Percentiles rank a stretch among this genome's conserved stretches.
Conservation (phyloP, 1,140 invertebrate species). For the Dreissena rostriformis region DNA sequence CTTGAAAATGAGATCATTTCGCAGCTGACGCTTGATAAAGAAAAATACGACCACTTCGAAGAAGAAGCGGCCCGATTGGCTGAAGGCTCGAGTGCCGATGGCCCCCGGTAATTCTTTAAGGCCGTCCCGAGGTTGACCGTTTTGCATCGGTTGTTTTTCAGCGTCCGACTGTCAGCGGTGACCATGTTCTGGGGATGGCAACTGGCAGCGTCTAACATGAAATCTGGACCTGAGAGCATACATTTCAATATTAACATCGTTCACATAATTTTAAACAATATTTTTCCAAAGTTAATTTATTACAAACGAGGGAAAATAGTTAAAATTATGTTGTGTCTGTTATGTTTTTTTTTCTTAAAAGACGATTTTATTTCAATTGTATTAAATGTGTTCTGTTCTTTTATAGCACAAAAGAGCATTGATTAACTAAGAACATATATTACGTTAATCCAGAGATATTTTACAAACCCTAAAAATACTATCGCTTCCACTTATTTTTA, state of each 20-base stretch:
- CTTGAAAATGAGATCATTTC: conserved; percentile 53
- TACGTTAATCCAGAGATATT: no score
- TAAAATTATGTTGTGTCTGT: no score
- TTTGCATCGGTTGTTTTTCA: conserved; percentile 34
- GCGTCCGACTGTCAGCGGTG: conserved; percentile 21
- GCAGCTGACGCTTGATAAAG: conserved; percentile 54
- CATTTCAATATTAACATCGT: background rate
- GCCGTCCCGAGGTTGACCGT: conserved; percentile 34
- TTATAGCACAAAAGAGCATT: no score
- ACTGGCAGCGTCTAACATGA: conserved; percentile 17
- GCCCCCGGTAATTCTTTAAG: conserved; percentile 52
- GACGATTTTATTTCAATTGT: no score
- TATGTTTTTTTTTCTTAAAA: no score
- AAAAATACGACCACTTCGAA: conserved; percentile 53
- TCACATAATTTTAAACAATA: background rate
- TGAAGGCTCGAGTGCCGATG: conserved; percentile 41
- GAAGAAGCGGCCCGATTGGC: conserved; percentile 45
- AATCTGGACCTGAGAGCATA: conserved; percentile 38
- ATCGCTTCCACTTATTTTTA: no score
- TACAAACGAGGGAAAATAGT: no score
- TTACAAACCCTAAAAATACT: no score
- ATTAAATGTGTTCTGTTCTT: no score
- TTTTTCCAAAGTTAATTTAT: no score
- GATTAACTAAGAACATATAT: no score
- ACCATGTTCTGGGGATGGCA: conserved; percentile 49